phyloP scores from a whole-genome alignment of 2,888 invertebrate genomes.

The Hypselothyrea guttata region DNA sequence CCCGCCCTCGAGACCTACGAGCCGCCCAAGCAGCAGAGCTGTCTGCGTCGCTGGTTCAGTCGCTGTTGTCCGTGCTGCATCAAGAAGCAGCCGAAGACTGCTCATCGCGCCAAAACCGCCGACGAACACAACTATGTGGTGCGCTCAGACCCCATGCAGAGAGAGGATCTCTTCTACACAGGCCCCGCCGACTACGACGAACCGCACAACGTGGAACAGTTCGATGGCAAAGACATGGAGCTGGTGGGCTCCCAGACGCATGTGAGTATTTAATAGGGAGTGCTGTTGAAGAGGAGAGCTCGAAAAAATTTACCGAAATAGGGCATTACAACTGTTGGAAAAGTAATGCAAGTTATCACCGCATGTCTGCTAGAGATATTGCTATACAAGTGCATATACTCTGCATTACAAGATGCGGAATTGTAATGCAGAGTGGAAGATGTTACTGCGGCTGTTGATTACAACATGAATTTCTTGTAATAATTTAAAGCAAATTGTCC shows the following conservation, averaged over 20 bases:
- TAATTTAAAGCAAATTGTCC: too few relatives aligned
- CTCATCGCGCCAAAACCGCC: background rate
- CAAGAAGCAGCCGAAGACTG: fast-evolving
- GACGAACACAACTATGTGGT: slow-evolving; percentile 51
- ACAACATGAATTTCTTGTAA: too few relatives aligned
- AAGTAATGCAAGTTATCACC: too few relatives aligned
- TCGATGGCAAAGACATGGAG: slow-evolving; percentile 53
- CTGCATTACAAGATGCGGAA: too few relatives aligned
- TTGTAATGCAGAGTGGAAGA: too few relatives aligned
- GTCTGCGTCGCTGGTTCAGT: background rate
- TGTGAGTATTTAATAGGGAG: slow-evolving; percentile 37
- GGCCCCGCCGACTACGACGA: slow-evolving; percentile 58
- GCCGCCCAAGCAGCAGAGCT: background rate
- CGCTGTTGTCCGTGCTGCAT: slow-evolving; percentile 26
- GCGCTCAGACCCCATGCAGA: slow-evolving; percentile 84
- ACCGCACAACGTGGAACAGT: slow-evolving; percentile 37
- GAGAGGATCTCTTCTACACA: slow-evolving; percentile 87
- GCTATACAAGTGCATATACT: too few relatives aligned
- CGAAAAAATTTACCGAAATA: too few relatives aligned
- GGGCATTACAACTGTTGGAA: too few relatives aligned
- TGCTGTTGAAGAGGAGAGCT: too few relatives aligned
- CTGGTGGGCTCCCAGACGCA: slow-evolving; percentile 40
- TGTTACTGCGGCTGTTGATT: too few relatives aligned
- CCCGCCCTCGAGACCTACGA: slow-evolving; percentile 36
- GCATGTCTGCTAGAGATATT: too few relatives aligned